Conservation (phyloP, 2,888 invertebrate genomes). For the Apotomis turbidana region DNA sequence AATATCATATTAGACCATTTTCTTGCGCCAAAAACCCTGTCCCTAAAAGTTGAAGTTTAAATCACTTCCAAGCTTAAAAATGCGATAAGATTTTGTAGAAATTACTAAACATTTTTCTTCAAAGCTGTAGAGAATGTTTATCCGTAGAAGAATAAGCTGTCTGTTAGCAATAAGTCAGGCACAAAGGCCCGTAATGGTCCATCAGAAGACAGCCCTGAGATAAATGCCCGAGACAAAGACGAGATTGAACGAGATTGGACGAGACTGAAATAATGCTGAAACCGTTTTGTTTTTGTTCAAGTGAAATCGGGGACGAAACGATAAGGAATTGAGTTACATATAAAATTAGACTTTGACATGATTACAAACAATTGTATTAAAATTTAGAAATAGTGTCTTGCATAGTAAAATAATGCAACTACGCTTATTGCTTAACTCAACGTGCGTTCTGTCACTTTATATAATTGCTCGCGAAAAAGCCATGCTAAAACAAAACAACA, state of each 20-base stretch:
- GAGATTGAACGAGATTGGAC: slow-evolving; percentile 27
- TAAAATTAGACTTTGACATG: neutral
- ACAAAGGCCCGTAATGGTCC: slow-evolving; percentile 47
- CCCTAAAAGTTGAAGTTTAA: slow-evolving; percentile 2
- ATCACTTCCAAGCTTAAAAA: neutral
- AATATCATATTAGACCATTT: too few species aligned
- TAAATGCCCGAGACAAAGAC: slow-evolving; percentile 39
- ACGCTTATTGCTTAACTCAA: too few species aligned
- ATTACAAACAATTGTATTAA: neutral
- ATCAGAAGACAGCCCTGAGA: slow-evolving; percentile 46
- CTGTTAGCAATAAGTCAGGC: slow-evolving; percentile 47
- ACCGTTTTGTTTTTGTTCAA: slow-evolving; percentile 12
- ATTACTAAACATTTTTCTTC: neutral
- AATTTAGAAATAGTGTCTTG: neutral
- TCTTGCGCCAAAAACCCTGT: too few species aligned
- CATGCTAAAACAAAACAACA: neutral
- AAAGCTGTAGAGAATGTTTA: slow-evolving; percentile 16
- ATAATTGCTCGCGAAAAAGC: too few species aligned
- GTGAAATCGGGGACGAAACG: slow-evolving; percentile 7
- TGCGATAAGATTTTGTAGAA: neutral
- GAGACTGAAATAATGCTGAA: neutral
- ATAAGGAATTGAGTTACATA: slow-evolving; percentile 10
- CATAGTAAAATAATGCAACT: neutral
- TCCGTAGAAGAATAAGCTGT: slow-evolving; percentile 22
- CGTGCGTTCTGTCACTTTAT: too few species aligned